Evolutionary conservation across 2,113 vertebrate species (phyloP).

Genomic region (Hemiprocne comata): DNA sequence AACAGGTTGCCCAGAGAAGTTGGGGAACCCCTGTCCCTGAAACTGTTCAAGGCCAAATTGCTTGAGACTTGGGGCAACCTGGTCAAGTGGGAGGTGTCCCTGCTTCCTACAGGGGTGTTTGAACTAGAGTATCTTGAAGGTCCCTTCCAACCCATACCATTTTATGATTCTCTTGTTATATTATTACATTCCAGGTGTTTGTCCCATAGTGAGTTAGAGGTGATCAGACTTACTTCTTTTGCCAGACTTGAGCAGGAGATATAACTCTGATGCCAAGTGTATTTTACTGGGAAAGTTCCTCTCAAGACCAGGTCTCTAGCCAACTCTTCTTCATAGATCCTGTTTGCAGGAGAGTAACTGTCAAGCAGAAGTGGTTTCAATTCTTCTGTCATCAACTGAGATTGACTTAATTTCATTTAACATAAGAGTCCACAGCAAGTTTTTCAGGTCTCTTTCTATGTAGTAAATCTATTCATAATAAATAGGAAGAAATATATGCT

Average conservation of each 20-base stretch:
- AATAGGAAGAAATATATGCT: not conserved
- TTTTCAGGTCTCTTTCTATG: not conserved
- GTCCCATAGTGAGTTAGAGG: too few species aligned
- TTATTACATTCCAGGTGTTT: not conserved
- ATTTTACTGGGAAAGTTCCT: not conserved
- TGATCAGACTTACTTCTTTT: not conserved
- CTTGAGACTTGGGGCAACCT: too few species aligned
- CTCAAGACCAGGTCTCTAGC: not conserved
- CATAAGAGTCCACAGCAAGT: not conserved
- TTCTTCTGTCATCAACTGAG: not conserved
- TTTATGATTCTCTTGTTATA: too few species aligned
- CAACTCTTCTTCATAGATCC: not conserved
- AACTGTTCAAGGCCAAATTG: too few species aligned
- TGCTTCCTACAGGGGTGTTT: too few species aligned
- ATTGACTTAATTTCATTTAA: not conserved
- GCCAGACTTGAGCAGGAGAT: not conserved
- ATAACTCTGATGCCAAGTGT: not conserved
- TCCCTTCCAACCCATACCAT: too few species aligned
- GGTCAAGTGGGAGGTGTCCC: too few species aligned
- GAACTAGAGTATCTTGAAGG: too few species aligned
- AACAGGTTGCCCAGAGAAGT: too few species aligned
- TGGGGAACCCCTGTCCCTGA: too few species aligned
- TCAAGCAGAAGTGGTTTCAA: not conserved
- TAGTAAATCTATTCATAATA: not conserved
- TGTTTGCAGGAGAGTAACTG: not conserved